Evolutionary conservation across 2,113 vertebrate species (phyloP).

Genomic region (Microcebus ravelobensis): DNA sequence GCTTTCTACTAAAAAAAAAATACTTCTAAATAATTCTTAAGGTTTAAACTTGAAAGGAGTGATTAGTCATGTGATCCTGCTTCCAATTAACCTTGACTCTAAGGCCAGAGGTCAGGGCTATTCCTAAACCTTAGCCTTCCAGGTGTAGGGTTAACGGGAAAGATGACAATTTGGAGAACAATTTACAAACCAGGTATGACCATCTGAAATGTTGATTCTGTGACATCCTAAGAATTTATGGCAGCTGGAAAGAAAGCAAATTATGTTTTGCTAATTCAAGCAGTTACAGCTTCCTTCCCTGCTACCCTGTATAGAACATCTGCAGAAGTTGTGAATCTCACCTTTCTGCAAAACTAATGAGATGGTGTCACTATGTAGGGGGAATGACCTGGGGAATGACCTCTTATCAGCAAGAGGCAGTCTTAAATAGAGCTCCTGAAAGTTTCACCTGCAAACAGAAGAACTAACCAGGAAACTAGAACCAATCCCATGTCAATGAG

Average conservation of each 20-base stretch:
- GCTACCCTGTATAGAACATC: conserved; percentile 68
- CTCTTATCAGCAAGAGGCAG: conserved; percentile 2
- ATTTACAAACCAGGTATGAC: conserved; percentile 70
- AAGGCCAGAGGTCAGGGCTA: conserved; percentile 60
- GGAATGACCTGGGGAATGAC: conserved; percentile 45
- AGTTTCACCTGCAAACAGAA: conserved; percentile 48
- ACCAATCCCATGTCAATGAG: background rate
- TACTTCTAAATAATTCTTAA: conserved; percentile 64
- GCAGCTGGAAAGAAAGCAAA: conserved; percentile 72
- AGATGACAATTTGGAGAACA: conserved; percentile 59
- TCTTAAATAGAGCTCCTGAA: background rate
- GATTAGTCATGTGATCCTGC: conserved; percentile 43
- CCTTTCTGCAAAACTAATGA: conserved; percentile 70
- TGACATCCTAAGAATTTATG: conserved; percentile 77
- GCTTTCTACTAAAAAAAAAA: conserved; percentile 47
- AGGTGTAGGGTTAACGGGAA: conserved; percentile 38
- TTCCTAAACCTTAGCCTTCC: conserved; percentile 3
- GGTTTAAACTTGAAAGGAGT: conserved; percentile 41
- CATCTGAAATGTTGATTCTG: conserved; percentile 75
- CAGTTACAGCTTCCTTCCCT: conserved; percentile 72
- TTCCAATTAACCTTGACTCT: conserved; percentile 66
- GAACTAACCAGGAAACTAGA: background rate
- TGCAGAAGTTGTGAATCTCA: conserved; percentile 77
- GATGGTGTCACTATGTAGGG: conserved; percentile 54
- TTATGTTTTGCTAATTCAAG: conserved; percentile 73